phyloP scores from a whole-genome alignment of 1,140 invertebrate species.

The Gerris buenoi region DNA sequence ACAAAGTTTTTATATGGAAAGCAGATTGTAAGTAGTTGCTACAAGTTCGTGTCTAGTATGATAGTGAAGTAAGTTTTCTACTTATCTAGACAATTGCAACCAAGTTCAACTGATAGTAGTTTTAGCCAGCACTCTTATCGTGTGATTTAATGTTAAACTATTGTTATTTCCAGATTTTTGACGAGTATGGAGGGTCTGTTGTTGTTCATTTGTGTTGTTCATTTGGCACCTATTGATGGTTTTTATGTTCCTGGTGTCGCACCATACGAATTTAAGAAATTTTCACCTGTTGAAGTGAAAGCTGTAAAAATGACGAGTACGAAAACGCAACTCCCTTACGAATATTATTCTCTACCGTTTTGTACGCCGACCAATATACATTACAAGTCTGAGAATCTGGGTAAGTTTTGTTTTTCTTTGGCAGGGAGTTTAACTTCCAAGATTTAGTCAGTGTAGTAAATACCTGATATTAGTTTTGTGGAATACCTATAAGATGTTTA shows the following conservation, averaged over 20 bases:
- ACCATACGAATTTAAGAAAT: constrained; percentile 79
- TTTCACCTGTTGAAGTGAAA: constrained; percentile 81
- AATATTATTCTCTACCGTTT: constrained; percentile 88
- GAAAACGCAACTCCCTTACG: constrained; percentile 89
- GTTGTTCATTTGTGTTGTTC: neutral
- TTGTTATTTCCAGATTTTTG: neutral
- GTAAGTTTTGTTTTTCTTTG: constrained; percentile 36
- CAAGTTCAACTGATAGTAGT: too few relatives aligned
- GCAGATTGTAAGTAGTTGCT: too few relatives aligned
- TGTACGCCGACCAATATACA: constrained; percentile 71
- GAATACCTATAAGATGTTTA: too few relatives aligned
- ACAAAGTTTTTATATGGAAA: too few relatives aligned
- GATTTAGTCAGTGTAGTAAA: too few relatives aligned
- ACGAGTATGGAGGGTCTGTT: neutral
- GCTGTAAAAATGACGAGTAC: constrained; percentile 96
- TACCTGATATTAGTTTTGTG: too few relatives aligned
- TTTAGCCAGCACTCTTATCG: too few relatives aligned
- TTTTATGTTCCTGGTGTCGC: constrained; percentile 95
- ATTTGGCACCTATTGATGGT: neutral
- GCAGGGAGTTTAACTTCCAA: too few relatives aligned
- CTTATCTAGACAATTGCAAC: too few relatives aligned
- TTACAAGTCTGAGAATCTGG: constrained; percentile 94
- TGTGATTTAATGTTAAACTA: too few relatives aligned
- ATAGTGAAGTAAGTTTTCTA: too few relatives aligned
- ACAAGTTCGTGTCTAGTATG: too few relatives aligned